Evolutionary conservation across 2,888 invertebrate genomes (phyloP).

Genomic region (Diploptera punctata): DNA sequence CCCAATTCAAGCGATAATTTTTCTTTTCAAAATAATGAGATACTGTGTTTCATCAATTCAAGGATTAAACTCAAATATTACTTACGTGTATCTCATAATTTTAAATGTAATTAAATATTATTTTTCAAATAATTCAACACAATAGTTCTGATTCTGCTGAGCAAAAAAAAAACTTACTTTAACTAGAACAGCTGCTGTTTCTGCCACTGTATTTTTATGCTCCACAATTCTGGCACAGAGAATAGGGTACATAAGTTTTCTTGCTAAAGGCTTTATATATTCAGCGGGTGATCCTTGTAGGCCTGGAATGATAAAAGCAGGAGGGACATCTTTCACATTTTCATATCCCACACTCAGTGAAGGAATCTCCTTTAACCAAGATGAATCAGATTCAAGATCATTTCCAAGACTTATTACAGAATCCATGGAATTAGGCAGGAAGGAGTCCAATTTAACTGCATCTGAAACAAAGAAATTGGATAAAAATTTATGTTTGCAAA

Average conservation of each 20-base stretch:
- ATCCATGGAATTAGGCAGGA: neutral
- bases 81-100: no score
- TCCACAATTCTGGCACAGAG: slow-evolving; percentile 51
- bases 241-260: slow-evolving; percentile 53
- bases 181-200: neutral
- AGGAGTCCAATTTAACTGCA: neutral
- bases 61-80: no score
- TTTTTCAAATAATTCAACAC: no score
- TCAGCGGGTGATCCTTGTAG: slow-evolving; percentile 42
- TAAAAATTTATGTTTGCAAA: no score
- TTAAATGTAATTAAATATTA: no score
- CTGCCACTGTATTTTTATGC: neutral
- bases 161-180: neutral
- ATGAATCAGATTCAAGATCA: neutral
- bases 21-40: no score
- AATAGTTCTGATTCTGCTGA: no score
- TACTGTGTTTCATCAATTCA: no score
- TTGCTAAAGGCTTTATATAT: slow-evolving; percentile 47
- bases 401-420: neutral
- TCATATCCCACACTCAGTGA: slow-evolving; percentile 52
- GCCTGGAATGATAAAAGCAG: slow-evolving; percentile 55
- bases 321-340: slow-evolving; percentile 50
- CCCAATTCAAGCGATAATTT: no score
- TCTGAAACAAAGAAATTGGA: no score
- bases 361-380: slow-evolving; percentile 48